Conservation (phyloP, 1,140 invertebrate genomes). For the Solenopsis invicta region DNA sequence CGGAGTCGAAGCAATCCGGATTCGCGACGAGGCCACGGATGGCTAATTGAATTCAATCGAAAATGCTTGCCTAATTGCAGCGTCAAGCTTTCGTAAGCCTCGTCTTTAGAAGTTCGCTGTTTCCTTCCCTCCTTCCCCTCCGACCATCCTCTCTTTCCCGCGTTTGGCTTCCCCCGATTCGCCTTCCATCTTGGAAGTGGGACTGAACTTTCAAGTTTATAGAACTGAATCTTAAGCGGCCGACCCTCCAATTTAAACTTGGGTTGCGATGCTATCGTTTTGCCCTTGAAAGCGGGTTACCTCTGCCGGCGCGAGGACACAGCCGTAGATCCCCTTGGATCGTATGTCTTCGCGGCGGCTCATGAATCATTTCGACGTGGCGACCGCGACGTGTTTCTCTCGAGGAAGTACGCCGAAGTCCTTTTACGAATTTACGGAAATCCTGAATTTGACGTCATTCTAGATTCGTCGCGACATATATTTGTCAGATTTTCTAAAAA, state of each 20-base stretch:
- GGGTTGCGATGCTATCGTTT: slow-evolving; percentile 69
- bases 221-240: slow-evolving; percentile 77
- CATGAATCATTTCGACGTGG: slow-evolving; percentile 37
- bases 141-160: neutral
- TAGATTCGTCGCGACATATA: neutral
- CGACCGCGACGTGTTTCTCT: slow-evolving; percentile 1
- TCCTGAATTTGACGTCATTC: neutral
- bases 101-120: slow-evolving; percentile 50
- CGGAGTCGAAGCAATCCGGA: slow-evolving; percentile 48
- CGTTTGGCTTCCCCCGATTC: neutral
- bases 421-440: neutral
- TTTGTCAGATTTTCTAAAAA: neutral
- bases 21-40: slow-evolving; percentile 44
- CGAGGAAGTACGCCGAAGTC: neutral
- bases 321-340: slow-evolving; percentile 42
- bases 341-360: slow-evolving; percentile 19
- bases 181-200: slow-evolving; percentile 58
- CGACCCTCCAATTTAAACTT: slow-evolving; percentile 77
- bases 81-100: slow-evolving; percentile 50
- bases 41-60: slow-evolving; percentile 78
- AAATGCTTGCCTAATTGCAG: slow-evolving; percentile 77
- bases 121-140: neutral
- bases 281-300: slow-evolving; percentile 74
- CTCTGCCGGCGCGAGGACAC: slow-evolving; percentile 3
- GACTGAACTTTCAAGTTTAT: slow-evolving; percentile 76